phyloP scores from a whole-genome alignment of 1,140 invertebrate species.

The Zaprionus taronus region DNA sequence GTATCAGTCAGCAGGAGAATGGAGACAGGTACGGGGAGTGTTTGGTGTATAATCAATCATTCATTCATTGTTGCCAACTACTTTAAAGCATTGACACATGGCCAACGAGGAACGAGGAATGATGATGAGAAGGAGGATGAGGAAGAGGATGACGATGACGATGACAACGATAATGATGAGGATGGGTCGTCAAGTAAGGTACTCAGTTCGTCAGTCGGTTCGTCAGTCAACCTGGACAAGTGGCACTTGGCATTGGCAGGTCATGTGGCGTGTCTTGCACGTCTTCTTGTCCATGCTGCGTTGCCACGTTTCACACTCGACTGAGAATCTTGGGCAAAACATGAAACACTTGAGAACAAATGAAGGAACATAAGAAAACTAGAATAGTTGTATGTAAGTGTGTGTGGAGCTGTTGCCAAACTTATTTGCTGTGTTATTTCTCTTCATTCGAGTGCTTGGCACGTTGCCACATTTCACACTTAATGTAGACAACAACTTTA shows the following conservation, averaged over 20 bases:
- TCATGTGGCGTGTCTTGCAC: conserved; percentile 2
- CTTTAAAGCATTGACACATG: conserved; percentile 54
- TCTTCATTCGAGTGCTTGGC: background rate
- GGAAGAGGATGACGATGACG: conserved; percentile 1
- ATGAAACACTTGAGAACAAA: background rate
- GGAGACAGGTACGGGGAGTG: background rate
- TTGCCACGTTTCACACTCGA: conserved; percentile 24
- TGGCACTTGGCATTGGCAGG: conserved; percentile 30
- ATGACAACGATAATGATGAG: conserved; percentile 15
- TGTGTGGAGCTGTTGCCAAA: conserved; percentile 14
- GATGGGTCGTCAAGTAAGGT: conserved; percentile 8
- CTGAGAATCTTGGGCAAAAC: background rate
- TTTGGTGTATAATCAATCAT: conserved; percentile 54
- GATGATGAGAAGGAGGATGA: conserved; percentile 5
- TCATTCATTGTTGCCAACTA: conserved; percentile 56
- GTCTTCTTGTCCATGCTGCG: conserved; percentile 13
- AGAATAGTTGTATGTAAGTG: background rate
- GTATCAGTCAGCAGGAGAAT: background rate
- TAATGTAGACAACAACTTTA: conserved; percentile 1
- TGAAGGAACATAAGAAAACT: conserved; percentile 3
- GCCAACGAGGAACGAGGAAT: conserved; percentile 1
- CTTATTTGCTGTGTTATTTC: conserved; percentile 12
- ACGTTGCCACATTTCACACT: conserved; percentile 4
- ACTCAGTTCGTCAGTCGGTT: conserved; percentile 19
- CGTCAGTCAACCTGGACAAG: conserved; percentile 25